Evolutionary conservation across 2,888 invertebrate species (phyloP), one percentile per base, ranked within the genome.

Genomic region (Tipula unca): DNA sequence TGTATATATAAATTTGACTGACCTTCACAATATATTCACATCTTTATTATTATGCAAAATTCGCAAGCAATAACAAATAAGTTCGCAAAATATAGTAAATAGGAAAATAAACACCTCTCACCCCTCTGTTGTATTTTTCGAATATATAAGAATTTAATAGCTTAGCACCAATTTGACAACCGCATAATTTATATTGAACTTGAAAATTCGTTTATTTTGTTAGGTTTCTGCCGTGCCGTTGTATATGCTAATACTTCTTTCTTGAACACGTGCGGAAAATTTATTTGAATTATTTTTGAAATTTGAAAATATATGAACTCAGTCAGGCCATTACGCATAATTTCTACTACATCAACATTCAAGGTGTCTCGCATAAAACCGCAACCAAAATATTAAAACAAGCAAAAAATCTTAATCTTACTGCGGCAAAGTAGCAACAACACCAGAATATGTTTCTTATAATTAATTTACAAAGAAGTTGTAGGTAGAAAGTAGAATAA

Each of bases 401-500:
- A 25, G 69, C 48, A 69, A 10, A 13, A 48, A 69, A 25, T 69
- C 8, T 8, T 69, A 20, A 48, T 48, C 10, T 69, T 54, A 17
- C 6, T 35, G 35, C 69, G 25, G 6, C 13, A 69, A 10, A 69
- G 25, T 10, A 69, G 25, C 25, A 69, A 10, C 25, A 10, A 25
- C 25, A 69, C 69, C 48, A 48, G n/a, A 48, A 48, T 69, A 69
- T 25, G 25, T 69, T 69, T 69, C 25, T 54, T 54, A 54, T 54
- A 54, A 20, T 54, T 54, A 54, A 54, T 54, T 54, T 54, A 25
- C 25, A 32, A 83, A 83, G n/a, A 83, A 83, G 35, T 32, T 83
- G 83, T 83, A 83, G 83, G 83, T 83, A 83, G 83, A 83, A 83
- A 83, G 83, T 83, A 35, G 83, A 83, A 83, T 83, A 35, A 83